Percentiles rank a stretch among this genome's conserved stretches.
phyloP scores from a whole-genome alignment of 2,888 invertebrate species.

The Aphrophora alni region DNA sequence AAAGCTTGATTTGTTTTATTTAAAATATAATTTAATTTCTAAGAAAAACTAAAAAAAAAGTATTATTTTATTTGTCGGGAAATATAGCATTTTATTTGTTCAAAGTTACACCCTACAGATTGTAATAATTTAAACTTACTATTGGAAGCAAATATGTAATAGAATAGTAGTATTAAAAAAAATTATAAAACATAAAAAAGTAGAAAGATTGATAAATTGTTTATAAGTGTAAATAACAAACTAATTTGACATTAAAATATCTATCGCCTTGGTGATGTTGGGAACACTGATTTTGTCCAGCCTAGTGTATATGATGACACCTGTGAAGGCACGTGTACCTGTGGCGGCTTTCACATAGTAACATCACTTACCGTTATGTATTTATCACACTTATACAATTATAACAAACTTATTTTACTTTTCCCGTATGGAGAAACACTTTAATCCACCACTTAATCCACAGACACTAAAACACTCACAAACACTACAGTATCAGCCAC shows the following conservation, averaged over 20 bases:
- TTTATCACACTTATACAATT: not conserved
- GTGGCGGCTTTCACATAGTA: conserved; percentile 16
- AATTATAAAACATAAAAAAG: too few relatives aligned
- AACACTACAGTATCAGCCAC: not conserved
- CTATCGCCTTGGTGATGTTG: not conserved
- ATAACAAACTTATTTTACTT: not conserved
- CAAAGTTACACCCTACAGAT: not conserved
- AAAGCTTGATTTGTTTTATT: too few relatives aligned
- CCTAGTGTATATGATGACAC: not conserved
- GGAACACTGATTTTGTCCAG: not conserved
- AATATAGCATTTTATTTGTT: too few relatives aligned
- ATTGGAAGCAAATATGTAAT: too few relatives aligned
- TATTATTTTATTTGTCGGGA: too few relatives aligned
- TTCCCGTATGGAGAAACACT: conserved; percentile 1
- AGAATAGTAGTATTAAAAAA: too few relatives aligned
- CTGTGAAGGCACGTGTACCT: not conserved
- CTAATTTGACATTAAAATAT: not conserved
- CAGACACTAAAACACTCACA: not conserved
- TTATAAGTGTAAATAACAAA: too few relatives aligned
- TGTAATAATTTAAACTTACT: not conserved
- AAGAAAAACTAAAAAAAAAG: too few relatives aligned
- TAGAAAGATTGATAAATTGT: too few relatives aligned
- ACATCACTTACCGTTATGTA: conserved; percentile 25
- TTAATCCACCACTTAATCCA: not conserved
- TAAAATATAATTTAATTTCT: too few relatives aligned